Conservation (phyloP, 2,113 vertebrate species). For the Phylloscopus trochilus region DNA sequence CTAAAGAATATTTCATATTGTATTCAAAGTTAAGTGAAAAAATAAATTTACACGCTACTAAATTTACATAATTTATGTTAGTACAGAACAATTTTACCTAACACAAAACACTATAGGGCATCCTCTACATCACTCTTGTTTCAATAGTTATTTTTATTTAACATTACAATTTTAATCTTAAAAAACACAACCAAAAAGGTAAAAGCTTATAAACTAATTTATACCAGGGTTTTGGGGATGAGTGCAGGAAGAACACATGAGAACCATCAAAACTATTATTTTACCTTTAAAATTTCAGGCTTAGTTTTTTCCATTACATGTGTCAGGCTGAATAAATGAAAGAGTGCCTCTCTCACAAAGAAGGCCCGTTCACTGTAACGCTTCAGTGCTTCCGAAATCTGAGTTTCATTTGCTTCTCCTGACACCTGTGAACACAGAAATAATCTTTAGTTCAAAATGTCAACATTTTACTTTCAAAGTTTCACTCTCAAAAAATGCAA, state of each 20-base stretch:
- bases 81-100: neutral
- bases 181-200: neutral
- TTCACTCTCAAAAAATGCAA: neutral
- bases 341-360: constrained; percentile 96
- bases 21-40: neutral
- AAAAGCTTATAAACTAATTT: neutral
- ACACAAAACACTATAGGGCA: neutral
- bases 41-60: neutral
- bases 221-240: neutral
- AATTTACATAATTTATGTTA: neutral
- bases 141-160: neutral
- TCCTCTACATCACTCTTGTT: neutral
- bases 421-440: constrained; percentile 82
- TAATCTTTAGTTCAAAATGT: neutral
- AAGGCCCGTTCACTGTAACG: constrained; percentile 95
- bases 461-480: neutral
- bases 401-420: constrained; percentile 95
- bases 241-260: neutral
- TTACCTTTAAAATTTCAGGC: constrained; percentile 96
- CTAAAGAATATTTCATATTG: neutral
- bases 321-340: constrained; percentile 95
- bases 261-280: neutral
- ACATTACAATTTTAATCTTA: neutral
- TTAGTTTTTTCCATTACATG: constrained; percentile 96
- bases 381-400: constrained; percentile 94